These are phyloP conservation scores for Ctenochaetus hawaiiensis DNA, from an alignment of 2,797 vertebrate genomes.

Conservation along the genomic window DNA sequence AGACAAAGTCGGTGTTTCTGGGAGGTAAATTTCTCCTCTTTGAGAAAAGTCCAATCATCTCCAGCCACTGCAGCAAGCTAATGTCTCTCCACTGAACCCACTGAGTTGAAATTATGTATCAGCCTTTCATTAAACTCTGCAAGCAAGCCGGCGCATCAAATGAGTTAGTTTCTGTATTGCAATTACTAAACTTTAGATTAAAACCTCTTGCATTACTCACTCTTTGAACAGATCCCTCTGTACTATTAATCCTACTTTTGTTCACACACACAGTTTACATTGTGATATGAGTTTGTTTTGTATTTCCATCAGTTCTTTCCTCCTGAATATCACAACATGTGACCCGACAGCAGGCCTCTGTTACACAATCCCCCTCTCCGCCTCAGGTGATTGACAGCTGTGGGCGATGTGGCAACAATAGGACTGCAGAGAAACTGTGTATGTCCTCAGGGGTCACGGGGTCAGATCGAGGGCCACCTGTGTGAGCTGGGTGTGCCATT, in stretches of 20 bases:
- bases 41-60: background rate
- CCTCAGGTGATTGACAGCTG: slow-evolving; percentile 61
- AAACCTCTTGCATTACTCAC: background rate
- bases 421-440: slow-evolving; percentile 51
- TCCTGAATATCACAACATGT: slow-evolving; percentile 38
- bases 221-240: background rate
- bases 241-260: background rate
- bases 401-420: slow-evolving; percentile 40
- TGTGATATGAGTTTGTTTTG: slow-evolving; percentile 9
- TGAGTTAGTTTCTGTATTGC: background rate
- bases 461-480: slow-evolving; percentile 70
- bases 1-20: background rate
- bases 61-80: background rate
- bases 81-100: background rate
- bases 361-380: slow-evolving; percentile 31
- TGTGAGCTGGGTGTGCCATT: slow-evolving; percentile 25
- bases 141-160: too few relatives aligned
- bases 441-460: slow-evolving; percentile 48
- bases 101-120: background rate
- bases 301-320: slow-evolving; percentile 20
- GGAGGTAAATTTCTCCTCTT: background rate
- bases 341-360: slow-evolving; percentile 36
- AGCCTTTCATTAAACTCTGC: background rate
- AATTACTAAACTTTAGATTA: background rate
- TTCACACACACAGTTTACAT: background rate